Percentiles rank a stretch among this genome's conserved stretches.
Conservation (phyloP, 2,113 vertebrate species). For the Phodopus roborovskii region DNA sequence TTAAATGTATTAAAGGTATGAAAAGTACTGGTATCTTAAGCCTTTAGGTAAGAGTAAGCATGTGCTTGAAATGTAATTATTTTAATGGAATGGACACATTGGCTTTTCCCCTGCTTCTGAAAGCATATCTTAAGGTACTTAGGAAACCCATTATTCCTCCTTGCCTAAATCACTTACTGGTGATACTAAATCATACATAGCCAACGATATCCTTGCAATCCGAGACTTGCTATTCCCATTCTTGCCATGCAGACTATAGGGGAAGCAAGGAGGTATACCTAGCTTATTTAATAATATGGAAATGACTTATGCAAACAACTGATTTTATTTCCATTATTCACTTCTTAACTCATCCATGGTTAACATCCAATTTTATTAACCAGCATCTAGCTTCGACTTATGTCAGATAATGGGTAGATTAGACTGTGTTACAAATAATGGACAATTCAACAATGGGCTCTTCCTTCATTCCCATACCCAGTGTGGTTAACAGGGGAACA, state of each 20-base stretch:
- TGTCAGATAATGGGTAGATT: conserved; percentile 13
- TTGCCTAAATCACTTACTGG: conserved; percentile 64
- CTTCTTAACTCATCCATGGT: conserved; percentile 29
- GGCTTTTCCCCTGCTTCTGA: conserved; percentile 65
- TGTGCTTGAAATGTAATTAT: conserved; percentile 74
- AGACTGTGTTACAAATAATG: conserved; percentile 38
- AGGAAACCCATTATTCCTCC: conserved; percentile 74
- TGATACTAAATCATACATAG: conserved; percentile 63
- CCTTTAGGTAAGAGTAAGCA: conserved; percentile 70
- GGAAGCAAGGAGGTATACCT: background rate
- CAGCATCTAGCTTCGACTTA: background rate
- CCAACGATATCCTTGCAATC: conserved; percentile 30
- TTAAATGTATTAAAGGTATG: conserved; percentile 67
- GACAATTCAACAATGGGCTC: background rate
- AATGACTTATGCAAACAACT: conserved; percentile 13
- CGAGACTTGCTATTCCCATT: conserved; percentile 38
- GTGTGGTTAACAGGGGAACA: background rate
- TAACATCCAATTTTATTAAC: conserved; percentile 47
- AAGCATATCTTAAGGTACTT: conserved; percentile 74
- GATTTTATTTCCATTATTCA: conserved; percentile 34
- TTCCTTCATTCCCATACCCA: background rate
- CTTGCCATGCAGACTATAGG: background rate
- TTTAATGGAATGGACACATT: conserved; percentile 78
- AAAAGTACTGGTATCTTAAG: conserved; percentile 72
- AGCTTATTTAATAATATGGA: conserved; percentile 29